Conservation (phyloP, 2,113 vertebrate genomes). For the Melanerpes formicivorus region DNA sequence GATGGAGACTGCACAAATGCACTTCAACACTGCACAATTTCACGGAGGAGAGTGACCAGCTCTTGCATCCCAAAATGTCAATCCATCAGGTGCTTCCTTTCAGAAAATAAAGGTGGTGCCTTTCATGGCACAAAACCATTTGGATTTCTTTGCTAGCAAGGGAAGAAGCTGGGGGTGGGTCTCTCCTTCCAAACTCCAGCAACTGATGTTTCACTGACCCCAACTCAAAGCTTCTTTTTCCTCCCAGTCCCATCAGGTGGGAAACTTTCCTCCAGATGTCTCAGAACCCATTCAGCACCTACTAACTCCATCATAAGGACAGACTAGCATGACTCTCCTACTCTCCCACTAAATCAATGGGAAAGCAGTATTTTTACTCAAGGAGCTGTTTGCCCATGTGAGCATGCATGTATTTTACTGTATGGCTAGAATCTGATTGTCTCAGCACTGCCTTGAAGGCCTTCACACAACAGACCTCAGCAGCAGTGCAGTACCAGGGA, state of each 20-base stretch:
- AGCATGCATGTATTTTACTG: background rate
- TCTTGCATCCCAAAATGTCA: background rate
- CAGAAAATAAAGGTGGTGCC: background rate
- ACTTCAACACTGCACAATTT: background rate
- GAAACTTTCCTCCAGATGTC: background rate
- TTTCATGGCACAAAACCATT: background rate
- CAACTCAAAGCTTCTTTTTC: background rate
- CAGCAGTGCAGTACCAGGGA: background rate
- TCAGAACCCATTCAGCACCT: background rate
- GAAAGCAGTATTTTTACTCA: background rate
- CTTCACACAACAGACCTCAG: background rate
- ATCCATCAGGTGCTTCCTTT: background rate
- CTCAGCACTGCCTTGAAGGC: background rate
- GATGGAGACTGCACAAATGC: background rate
- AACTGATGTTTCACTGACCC: background rate
- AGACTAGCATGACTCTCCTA: background rate
- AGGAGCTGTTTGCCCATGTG: background rate
- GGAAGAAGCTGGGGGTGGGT: background rate
- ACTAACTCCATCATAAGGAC: background rate
- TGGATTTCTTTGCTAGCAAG: background rate
- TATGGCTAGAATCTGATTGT: background rate
- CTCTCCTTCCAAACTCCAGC: background rate
- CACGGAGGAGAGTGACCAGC: background rate
- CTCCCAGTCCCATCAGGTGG: background rate
- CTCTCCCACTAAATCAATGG: fast-evolving